Percentiles rank a stretch among this genome's conserved stretches.
Conservation (phyloP, 2,113 vertebrate genomes). For the Nibea albiflora region DNA sequence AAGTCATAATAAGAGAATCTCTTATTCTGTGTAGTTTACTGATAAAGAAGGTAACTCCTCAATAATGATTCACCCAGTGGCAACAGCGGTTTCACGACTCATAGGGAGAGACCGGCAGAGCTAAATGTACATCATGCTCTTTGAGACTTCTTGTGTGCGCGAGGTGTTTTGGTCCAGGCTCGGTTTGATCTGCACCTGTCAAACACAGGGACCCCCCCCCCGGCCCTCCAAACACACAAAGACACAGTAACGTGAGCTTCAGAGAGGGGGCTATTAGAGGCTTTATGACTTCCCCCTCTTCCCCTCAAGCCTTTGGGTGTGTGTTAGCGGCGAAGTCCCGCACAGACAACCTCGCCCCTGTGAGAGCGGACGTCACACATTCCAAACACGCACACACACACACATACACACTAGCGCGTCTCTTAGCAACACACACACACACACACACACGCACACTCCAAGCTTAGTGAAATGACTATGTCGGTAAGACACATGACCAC, state of each 20-base stretch:
- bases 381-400: slow-evolving; percentile 73
- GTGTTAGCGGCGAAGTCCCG: slow-evolving; percentile 59
- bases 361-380: slow-evolving; percentile 82
- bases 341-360: slow-evolving; percentile 80
- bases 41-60: neutral
- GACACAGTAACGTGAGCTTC: slow-evolving; percentile 64
- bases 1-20: neutral
- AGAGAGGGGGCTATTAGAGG: slow-evolving; percentile 73
- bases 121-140: neutral
- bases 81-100: neutral
- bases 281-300: slow-evolving; percentile 81
- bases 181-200: slow-evolving; percentile 70
- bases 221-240: neutral
- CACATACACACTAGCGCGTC: slow-evolving; percentile 59
- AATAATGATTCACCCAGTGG: neutral
- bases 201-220: slow-evolving; percentile 4
- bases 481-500: slow-evolving; percentile 72
- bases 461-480: slow-evolving; percentile 72
- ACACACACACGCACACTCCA: slow-evolving; percentile 69
- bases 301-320: slow-evolving; percentile 49
- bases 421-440: slow-evolving; percentile 77
- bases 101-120: neutral
- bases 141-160: slow-evolving; percentile 14
- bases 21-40: neutral
- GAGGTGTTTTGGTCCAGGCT: slow-evolving; percentile 26